These are phyloP conservation scores for Oncorhynchus masou DNA, from an alignment of 2,113 vertebrate genomes.

Conservation along the genomic window DNA sequence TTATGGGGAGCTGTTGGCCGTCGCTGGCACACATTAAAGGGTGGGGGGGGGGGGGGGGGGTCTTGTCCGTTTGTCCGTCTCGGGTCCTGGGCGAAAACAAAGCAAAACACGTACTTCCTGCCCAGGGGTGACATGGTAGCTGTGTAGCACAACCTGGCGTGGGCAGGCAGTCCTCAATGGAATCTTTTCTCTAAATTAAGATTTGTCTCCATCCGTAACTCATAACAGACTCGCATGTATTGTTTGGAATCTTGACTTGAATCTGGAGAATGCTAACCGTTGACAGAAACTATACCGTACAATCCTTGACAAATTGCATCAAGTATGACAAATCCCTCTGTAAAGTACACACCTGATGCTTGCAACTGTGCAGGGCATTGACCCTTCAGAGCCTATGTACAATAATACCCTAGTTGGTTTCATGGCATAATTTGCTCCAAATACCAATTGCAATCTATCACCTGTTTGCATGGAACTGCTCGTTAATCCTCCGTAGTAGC, in stretches of 20 bases:
- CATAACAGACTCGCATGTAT: conserved; percentile 18
- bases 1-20: conserved; percentile 39
- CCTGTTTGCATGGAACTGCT: no score
- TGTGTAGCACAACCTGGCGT: conserved; percentile 10
- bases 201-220: background rate
- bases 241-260: conserved; percentile 11
- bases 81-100: conserved; percentile 41
- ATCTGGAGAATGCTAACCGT: background rate
- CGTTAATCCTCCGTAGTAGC: no score
- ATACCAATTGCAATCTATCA: no score
- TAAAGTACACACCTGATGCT: no score
- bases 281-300: background rate
- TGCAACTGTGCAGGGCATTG: no score
- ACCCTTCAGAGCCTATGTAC: no score
- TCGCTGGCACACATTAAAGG: conserved; percentile 34
- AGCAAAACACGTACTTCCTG: conserved; percentile 50
- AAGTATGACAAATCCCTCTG: background rate
- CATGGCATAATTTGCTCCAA: no score
- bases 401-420: no score
- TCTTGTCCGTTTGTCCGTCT: no score
- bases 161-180: conserved; percentile 18
- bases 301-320: background rate
- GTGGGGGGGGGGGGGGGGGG: background rate
- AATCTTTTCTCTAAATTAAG: conserved; percentile 33
- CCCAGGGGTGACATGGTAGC: conserved; percentile 23